Conservation (phyloP, 2,797 vertebrate species). For the Spinibarbus caldwelli region DNA sequence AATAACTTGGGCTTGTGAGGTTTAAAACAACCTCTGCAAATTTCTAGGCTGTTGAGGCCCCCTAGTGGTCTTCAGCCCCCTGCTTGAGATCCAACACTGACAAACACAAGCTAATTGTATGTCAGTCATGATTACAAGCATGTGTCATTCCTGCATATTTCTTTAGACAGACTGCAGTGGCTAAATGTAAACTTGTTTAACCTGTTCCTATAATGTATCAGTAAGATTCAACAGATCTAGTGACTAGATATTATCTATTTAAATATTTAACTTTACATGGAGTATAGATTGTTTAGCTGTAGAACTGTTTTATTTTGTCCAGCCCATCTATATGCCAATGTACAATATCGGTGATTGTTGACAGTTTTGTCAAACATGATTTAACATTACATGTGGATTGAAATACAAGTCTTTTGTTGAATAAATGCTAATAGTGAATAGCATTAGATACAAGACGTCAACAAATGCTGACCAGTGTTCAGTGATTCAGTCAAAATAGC, state of each 20-base stretch:
- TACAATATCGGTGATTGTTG: neutral
- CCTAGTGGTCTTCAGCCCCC: neutral
- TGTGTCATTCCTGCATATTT: constrained; percentile 18
- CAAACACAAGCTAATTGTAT: neutral
- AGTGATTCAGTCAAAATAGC: neutral
- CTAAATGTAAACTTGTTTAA: neutral
- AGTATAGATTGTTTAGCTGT: neutral
- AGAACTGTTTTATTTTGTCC: neutral
- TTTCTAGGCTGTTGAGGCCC: neutral
- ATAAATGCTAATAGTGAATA: neutral
- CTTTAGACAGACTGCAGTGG: neutral
- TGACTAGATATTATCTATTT: neutral
- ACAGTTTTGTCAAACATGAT: neutral
- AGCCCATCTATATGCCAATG: neutral
- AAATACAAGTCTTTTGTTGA: neutral
- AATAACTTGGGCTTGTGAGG: neutral
- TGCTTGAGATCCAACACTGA: neutral
- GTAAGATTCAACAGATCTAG: neutral
- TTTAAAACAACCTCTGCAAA: neutral
- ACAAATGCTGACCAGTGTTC: neutral
- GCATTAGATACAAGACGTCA: neutral
- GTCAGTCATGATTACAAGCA: neutral
- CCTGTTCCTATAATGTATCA: neutral
- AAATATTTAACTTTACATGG: neutral
- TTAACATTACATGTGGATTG: neutral